Evolutionary conservation across 2,888 invertebrate species (phyloP).

Genomic region (Agriopis marginaria): DNA sequence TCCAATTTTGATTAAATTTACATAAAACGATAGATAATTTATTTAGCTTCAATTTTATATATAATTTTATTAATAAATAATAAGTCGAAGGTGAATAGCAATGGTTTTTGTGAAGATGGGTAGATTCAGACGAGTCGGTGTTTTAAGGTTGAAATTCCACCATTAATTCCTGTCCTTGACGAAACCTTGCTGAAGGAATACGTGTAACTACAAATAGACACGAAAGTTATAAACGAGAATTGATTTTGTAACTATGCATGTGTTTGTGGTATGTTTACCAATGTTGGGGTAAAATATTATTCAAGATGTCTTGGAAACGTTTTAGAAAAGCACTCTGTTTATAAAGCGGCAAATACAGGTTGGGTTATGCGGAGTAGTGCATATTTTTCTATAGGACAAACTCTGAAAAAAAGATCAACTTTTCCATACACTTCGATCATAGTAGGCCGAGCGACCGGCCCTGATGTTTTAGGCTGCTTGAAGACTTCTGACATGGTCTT

Average conservation of each 20-base stretch:
- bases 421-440: too few species aligned
- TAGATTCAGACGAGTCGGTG: neutral
- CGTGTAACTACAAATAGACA: conserved; percentile 18
- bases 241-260: conserved; percentile 26
- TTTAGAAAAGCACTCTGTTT: neutral
- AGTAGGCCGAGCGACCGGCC: too few species aligned
- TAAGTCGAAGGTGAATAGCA: neutral
- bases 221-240: conserved; percentile 22
- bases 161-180: conserved; percentile 9
- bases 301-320: neutral
- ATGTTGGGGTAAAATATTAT: neutral
- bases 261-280: conserved; percentile 12
- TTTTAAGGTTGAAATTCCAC: conserved; percentile 14
- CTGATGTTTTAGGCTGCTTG: too few species aligned
- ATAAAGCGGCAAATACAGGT: neutral
- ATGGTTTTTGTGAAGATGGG: neutral
- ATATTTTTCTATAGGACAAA: too few species aligned
- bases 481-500: too few species aligned
- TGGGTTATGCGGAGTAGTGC: too few species aligned
- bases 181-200: conserved; percentile 20
- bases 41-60: neutral
- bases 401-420: too few species aligned
- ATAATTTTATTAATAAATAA: neutral
- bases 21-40: neutral
- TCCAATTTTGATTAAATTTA: neutral